These are phyloP conservation scores for Gopherus evgoodei DNA, from an alignment of 2,113 vertebrate species.

Conservation along the genomic window DNA sequence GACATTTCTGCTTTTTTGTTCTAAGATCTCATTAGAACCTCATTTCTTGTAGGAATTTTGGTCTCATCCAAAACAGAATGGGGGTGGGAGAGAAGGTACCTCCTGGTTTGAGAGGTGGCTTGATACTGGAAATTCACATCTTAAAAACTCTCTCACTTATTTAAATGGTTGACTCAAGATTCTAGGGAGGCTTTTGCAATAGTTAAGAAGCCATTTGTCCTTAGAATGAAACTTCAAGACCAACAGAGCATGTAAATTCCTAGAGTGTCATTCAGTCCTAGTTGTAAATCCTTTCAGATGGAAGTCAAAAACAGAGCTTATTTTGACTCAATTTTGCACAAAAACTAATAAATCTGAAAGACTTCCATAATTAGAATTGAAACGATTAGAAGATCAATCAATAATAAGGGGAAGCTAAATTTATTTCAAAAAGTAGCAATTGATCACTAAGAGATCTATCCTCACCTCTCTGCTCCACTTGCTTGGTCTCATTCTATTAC, in stretches of 20 bases:
- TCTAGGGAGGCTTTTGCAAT: slow-evolving; percentile 57
- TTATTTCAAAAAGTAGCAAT: background rate
- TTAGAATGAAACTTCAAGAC: slow-evolving; percentile 70
- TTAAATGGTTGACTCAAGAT: slow-evolving; percentile 68
- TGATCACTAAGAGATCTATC: slow-evolving; percentile 52
- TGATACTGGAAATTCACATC: background rate
- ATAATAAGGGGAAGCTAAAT: background rate
- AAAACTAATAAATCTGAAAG: slow-evolving; percentile 10
- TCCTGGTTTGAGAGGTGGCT: slow-evolving; percentile 50
- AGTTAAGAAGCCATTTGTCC: slow-evolving; percentile 63
- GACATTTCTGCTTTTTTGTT: background rate
- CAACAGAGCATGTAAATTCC: slow-evolving; percentile 68
- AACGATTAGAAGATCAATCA: background rate
- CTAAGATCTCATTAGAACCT: background rate
- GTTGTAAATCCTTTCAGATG: slow-evolving; percentile 50
- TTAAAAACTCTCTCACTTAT: background rate
- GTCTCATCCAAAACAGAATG: background rate
- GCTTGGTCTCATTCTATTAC: background rate
- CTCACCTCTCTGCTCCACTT: slow-evolving; percentile 37
- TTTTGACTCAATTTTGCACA: slow-evolving; percentile 6
- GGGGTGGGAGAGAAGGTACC: slow-evolving; percentile 14
- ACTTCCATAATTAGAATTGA: background rate
- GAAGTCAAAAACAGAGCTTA: too few species aligned
- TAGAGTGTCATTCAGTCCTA: slow-evolving; percentile 54
- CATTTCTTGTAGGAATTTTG: background rate